Percentiles rank a stretch among this genome's conserved stretches.
These are phyloP conservation scores for Python bivittatus DNA, from an alignment of 2,113 vertebrate species.

Conservation along the genomic window DNA sequence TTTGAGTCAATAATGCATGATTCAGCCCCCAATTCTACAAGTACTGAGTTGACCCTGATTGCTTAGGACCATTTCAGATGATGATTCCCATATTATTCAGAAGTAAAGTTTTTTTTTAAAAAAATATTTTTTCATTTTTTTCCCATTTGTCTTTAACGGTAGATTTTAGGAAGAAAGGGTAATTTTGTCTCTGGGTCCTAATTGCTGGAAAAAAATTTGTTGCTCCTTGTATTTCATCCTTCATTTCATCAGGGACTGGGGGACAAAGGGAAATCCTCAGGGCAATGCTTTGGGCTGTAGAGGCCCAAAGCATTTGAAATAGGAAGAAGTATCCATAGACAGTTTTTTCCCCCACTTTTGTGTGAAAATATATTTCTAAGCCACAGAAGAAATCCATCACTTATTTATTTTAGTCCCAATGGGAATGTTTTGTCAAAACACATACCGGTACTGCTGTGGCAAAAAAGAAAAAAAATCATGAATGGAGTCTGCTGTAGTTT, in stretches of 20 bases:
- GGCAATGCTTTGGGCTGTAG: neutral
- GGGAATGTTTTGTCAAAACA: neutral
- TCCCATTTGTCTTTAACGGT: neutral
- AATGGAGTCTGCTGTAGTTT: neutral
- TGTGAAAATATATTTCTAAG: neutral
- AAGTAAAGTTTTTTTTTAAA: neutral
- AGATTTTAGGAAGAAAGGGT: neutral
- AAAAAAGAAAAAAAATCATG: neutral
- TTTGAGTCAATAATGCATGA: neutral
- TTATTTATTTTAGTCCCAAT: neutral
- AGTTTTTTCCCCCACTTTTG: neutral
- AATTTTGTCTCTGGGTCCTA: neutral
- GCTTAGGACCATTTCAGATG: neutral
- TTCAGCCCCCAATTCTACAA: neutral
- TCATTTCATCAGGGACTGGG: neutral
- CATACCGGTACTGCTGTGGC: neutral
- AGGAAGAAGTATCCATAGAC: neutral
- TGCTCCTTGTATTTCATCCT: neutral
- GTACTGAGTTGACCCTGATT: neutral
- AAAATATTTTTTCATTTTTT: neutral
- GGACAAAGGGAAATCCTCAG: neutral
- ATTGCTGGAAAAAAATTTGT: neutral
- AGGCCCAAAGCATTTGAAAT: neutral
- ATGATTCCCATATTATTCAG: neutral
- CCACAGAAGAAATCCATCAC: neutral